Percentiles rank a stretch among this genome's conserved stretches.
Conservation (phyloP, 64 coral and sea anemone species). For the Stylophora pistillata region DNA sequence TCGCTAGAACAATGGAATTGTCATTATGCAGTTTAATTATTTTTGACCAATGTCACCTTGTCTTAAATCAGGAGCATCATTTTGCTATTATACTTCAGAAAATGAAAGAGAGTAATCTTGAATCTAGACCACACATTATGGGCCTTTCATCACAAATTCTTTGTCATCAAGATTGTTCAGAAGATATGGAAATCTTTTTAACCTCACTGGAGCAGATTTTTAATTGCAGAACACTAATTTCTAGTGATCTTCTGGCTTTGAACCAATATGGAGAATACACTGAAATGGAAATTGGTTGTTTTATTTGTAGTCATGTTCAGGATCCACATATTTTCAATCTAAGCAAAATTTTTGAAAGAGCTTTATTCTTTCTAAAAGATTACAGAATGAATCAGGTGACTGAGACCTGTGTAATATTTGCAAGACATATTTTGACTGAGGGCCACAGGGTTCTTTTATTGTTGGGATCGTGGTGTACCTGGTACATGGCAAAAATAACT, state of each 20-base stretch:
- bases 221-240: conserved; percentile 17
- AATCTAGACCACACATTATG: conserved; percentile 22
- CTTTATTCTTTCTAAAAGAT: conserved; percentile 11
- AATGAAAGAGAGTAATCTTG: neutral
- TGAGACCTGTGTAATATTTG: neutral
- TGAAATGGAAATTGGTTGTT: conserved; percentile 11
- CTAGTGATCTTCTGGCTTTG: conserved; percentile 44
- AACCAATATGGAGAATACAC: conserved; percentile 56
- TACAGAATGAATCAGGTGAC: neutral
- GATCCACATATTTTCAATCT: neutral
- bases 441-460: conserved; percentile 24
- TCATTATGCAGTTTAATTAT: conserved; percentile 30
- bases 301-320: neutral
- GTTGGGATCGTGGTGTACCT: conserved; percentile 13
- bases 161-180: neutral
- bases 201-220: neutral
- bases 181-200: neutral
- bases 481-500: neutral
- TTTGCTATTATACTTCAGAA: neutral
- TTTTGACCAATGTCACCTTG: conserved; percentile 29
- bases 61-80: neutral
- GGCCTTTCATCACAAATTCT: conserved; percentile 26
- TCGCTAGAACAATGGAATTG: neutral
- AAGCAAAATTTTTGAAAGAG: neutral
- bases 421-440: conserved; percentile 21